phyloP scores from a whole-genome alignment of 1,140 invertebrate genomes.

The Pogonus chalceus region DNA sequence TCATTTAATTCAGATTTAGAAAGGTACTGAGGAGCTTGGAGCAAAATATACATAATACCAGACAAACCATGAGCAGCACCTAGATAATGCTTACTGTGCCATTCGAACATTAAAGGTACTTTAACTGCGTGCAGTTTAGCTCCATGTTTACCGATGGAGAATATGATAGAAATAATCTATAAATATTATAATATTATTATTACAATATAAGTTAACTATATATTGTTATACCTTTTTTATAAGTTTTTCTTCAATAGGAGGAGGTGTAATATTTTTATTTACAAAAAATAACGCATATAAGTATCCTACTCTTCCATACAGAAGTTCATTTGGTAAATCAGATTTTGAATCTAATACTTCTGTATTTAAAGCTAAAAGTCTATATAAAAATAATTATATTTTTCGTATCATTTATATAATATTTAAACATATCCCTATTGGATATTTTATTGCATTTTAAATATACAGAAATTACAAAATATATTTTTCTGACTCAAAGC shows the following conservation, averaged over 20 bases:
- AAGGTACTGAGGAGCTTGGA: conserved; percentile 52
- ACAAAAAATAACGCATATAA: conserved; percentile 67
- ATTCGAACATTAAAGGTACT: conserved; percentile 68
- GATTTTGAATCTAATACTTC: conserved; percentile 38
- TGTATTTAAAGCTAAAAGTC: conserved; percentile 41
- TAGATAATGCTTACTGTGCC: conserved; percentile 81
- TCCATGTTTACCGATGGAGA: conserved; percentile 55
- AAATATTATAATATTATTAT: conserved; percentile 22
- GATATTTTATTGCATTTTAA: too few species aligned
- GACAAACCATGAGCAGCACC: conserved; percentile 81
- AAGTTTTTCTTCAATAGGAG: conserved; percentile 36
- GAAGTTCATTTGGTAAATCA: conserved; percentile 64
- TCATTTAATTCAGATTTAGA: conserved; percentile 40
- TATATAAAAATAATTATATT: conserved; percentile 30
- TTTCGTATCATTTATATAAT: too few species aligned
- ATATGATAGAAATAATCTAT: conserved; percentile 52
- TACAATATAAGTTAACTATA: background rate
- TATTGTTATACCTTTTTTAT: conserved; percentile 37
- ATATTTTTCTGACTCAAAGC: too few species aligned
- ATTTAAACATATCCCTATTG: too few species aligned
- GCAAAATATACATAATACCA: conserved; percentile 73
- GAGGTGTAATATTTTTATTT: conserved; percentile 44
- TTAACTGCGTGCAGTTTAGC: conserved; percentile 37
- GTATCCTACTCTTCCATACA: conserved; percentile 79
- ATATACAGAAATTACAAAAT: too few species aligned